These are phyloP conservation scores for Deroplatys truncata DNA, from an alignment of 2,888 invertebrate species.

Conservation along the genomic window DNA sequence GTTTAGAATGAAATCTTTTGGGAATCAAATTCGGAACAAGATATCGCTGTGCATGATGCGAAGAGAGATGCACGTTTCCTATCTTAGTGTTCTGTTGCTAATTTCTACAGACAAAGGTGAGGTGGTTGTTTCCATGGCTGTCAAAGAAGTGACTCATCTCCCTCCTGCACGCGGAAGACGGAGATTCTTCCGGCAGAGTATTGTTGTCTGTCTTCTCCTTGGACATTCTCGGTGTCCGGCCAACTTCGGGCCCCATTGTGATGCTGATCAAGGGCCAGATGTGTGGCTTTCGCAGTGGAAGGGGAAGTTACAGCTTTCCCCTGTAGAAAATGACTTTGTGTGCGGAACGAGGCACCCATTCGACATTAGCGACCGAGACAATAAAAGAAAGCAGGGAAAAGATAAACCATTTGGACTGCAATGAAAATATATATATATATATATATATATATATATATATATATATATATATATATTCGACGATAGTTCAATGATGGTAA, in stretches of 20 bases:
- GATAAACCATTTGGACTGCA: too few species aligned
- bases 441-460: too few species aligned
- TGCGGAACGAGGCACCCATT: too few species aligned
- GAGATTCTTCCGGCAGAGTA: not conserved
- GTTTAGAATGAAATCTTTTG: not conserved
- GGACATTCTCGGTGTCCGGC: not conserved
- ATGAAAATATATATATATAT: too few species aligned
- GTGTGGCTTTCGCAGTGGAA: not conserved
- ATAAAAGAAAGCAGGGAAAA: too few species aligned
- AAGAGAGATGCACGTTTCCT: not conserved
- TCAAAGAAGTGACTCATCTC: not conserved
- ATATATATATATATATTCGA: too few species aligned
- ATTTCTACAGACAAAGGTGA: not conserved
- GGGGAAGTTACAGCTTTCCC: not conserved
- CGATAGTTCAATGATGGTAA: too few species aligned
- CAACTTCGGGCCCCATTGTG: not conserved
- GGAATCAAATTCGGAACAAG: not conserved
- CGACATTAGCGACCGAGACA: too few species aligned
- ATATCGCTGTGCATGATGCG: not conserved
- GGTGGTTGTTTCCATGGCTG: not conserved
- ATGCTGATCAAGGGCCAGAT: slow-evolving; percentile 1
- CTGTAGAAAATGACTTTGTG: too few species aligned
- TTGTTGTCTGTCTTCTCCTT: not conserved
- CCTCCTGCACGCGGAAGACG: not conserved
- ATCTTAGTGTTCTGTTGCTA: not conserved